A percentile compares a stretch with the other conserved stretches of the same genome.
Evolutionary conservation across 1,140 invertebrate species (phyloP).

Genomic region (Ostrea edulis): DNA sequence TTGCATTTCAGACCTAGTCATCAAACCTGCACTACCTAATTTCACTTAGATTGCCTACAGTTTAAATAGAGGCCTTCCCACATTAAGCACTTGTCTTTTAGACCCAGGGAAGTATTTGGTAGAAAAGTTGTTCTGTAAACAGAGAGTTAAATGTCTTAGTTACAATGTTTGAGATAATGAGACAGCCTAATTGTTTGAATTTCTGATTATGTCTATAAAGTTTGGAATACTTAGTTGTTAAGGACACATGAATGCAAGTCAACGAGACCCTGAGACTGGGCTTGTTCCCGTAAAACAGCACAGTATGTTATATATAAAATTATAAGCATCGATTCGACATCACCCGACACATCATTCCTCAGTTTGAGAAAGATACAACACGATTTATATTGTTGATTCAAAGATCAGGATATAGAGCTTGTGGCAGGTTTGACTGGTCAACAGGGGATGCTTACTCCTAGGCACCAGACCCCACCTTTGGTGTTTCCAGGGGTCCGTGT

Average conservation of each 20-base stretch:
- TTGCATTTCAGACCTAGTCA: slow-evolving; percentile 26
- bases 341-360: too few relatives aligned
- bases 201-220: background rate
- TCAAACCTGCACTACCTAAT: slow-evolving; percentile 10
- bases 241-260: background rate
- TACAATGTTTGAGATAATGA: slow-evolving; percentile 33
- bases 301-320: too few relatives aligned
- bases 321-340: too few relatives aligned
- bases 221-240: slow-evolving; percentile 14
- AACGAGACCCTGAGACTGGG: too few relatives aligned
- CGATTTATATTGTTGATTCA: too few relatives aligned
- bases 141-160: slow-evolving; percentile 35
- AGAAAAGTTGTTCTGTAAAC: slow-evolving; percentile 17
- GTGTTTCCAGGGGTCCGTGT: too few relatives aligned
- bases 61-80: background rate
- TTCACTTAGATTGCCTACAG: background rate
- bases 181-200: slow-evolving; percentile 21
- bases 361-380: too few relatives aligned
- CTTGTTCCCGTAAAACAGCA: too few relatives aligned
- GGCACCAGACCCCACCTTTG: too few relatives aligned
- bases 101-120: background rate
- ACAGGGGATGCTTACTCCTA: too few relatives aligned
- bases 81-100: background rate
- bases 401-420: too few relatives aligned
- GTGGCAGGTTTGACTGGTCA: too few relatives aligned